Conservation (phyloP, 2,888 invertebrate species). For the Acrobasis repandana region DNA sequence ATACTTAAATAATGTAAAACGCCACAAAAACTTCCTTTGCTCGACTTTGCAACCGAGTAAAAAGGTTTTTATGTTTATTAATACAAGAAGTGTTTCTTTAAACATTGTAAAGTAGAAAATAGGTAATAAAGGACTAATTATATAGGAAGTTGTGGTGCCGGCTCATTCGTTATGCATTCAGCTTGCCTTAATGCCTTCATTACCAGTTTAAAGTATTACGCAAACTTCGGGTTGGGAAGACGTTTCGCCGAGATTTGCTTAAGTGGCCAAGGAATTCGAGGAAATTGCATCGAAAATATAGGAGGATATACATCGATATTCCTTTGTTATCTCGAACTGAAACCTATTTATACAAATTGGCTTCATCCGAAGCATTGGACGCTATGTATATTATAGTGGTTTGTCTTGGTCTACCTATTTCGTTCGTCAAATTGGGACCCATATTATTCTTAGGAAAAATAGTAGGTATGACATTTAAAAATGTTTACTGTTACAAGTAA, state of each 20-base stretch:
- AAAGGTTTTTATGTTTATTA: slow-evolving; percentile 18
- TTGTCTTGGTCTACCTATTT: no score
- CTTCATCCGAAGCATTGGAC: not conserved
- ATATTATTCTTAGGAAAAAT: no score
- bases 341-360: not conserved
- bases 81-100: slow-evolving; percentile 29
- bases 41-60: not conserved
- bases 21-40: not conserved
- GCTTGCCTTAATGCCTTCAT: slow-evolving; percentile 78
- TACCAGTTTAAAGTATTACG: slow-evolving; percentile 81
- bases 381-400: no score
- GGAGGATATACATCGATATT: slow-evolving; percentile 23
- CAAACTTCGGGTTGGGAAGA: slow-evolving; percentile 68
- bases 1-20: not conserved
- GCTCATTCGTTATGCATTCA: slow-evolving; percentile 78
- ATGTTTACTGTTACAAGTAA: no score
- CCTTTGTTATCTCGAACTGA: slow-evolving; percentile 17
- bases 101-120: slow-evolving; percentile 39
- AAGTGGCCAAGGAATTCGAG: slow-evolving; percentile 53
- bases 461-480: no score
- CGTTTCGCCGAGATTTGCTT: slow-evolving; percentile 67
- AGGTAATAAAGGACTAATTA: slow-evolving; percentile 63
- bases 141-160: slow-evolving; percentile 60
- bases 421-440: no score
- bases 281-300: slow-evolving; percentile 46